Percentiles rank a stretch among this genome's conserved stretches.
phyloP scores from a whole-genome alignment of 2,797 vertebrate species.

The Anguilla anguilla region DNA sequence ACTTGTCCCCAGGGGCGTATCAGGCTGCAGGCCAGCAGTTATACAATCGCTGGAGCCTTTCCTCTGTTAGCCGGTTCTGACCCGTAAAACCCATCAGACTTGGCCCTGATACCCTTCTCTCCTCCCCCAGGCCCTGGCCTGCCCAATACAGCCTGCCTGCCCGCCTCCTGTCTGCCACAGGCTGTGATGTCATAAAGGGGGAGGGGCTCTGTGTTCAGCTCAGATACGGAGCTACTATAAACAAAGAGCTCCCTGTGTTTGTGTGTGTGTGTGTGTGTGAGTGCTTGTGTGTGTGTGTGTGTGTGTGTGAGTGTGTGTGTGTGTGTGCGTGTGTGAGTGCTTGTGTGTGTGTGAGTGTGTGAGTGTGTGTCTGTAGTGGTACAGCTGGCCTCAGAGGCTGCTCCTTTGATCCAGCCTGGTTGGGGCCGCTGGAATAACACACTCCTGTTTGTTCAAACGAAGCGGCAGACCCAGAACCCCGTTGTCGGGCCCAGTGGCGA shows the following conservation, averaged over 20 bases:
- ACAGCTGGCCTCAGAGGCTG: slow-evolving; percentile 26
- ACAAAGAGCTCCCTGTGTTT: slow-evolving; percentile 50
- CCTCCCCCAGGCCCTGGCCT: background rate
- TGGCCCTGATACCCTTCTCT: background rate
- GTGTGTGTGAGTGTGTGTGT: slow-evolving; percentile 22
- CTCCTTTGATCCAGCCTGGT: slow-evolving; percentile 39
- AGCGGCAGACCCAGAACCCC: slow-evolving; percentile 4
- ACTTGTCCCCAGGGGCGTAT: background rate
- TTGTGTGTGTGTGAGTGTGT: background rate
- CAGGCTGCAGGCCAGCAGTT: background rate
- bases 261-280: slow-evolving; percentile 11
- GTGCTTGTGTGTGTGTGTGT: slow-evolving; percentile 26
- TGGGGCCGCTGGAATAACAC: slow-evolving; percentile 42
- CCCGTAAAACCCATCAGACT: background rate
- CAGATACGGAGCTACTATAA: slow-evolving; percentile 47
- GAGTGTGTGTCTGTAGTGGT: background rate
- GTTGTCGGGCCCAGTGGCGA: background rate
- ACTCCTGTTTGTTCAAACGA: slow-evolving; percentile 46
- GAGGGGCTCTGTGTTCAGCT: slow-evolving; percentile 40
- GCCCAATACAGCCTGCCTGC: background rate
- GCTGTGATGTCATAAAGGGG: slow-evolving; percentile 48
- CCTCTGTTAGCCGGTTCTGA: background rate
- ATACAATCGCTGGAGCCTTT: background rate
- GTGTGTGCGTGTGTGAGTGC: background rate
- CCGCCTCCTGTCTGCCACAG: slow-evolving; percentile 36